These are phyloP conservation scores for Aphis gossypii DNA, from an alignment of 1,140 invertebrate genomes.

Conservation along the genomic window DNA sequence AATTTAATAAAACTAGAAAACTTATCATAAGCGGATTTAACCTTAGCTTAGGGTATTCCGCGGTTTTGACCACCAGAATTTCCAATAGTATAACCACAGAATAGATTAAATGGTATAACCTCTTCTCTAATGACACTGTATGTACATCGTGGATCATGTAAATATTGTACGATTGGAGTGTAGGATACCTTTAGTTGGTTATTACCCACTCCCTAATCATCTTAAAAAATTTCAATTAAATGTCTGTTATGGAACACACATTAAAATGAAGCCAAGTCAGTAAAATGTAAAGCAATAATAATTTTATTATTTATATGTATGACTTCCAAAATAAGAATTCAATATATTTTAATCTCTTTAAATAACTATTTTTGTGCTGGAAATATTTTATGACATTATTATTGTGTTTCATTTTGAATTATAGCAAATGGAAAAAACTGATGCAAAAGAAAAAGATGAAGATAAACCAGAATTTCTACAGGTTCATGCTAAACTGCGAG, in stretches of 20 bases:
- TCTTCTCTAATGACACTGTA: neutral
- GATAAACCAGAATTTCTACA: slow-evolving; percentile 65
- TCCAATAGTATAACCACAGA: too few relatives aligned
- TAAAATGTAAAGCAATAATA: neutral
- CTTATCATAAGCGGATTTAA: neutral
- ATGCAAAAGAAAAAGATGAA: slow-evolving; percentile 57
- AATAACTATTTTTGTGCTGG: neutral
- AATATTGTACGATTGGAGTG: too few relatives aligned
- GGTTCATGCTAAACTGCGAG: slow-evolving; percentile 66
- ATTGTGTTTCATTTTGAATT: slow-evolving; percentile 12
- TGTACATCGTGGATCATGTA: neutral
- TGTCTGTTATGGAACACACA: neutral
- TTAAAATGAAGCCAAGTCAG: neutral
- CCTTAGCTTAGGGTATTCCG: too few relatives aligned
- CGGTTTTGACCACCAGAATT: too few relatives aligned
- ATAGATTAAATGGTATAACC: neutral
- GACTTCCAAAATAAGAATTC: neutral
- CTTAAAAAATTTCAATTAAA: neutral
- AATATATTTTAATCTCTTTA: neutral
- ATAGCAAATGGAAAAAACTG: slow-evolving; percentile 54
- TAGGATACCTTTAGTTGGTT: too few relatives aligned
- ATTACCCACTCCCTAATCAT: too few relatives aligned
- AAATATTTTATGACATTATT: neutral
- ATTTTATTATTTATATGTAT: neutral
- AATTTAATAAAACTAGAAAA: neutral